Evolutionary conservation across 2,888 invertebrate genomes (phyloP), one percentile per base, ranked within the genome.

Genomic region (Brenthis ino): DNA sequence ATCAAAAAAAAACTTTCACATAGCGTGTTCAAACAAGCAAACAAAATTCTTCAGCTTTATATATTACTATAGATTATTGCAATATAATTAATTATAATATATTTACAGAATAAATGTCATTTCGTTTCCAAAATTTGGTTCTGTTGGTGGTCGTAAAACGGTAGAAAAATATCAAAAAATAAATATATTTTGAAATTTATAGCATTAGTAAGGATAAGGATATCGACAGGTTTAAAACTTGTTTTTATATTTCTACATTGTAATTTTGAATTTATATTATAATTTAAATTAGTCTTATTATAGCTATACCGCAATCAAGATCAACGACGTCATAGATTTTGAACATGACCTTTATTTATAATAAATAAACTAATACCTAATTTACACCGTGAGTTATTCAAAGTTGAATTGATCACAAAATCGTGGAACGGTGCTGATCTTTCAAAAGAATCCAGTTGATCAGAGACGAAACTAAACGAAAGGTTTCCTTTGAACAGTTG

Each of bases 401-500:
- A 50, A 60, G n/a, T 60, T 58, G n/a, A 28, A n/a, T 6, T 3
- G 58, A 51, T 53, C 20, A 63, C 28, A 63, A 13, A 48, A 60
- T 47, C 50, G 56, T 61, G 60, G 57, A 72, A 48, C 68, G 63
- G 64, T 65, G 54, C 65, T 71, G 61, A 72, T 72, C 70, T 37
- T 58, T 61, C 48, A 53, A 68, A 64, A 71, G 51, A 37, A n/a
- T 28, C 61, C 33, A 65, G 37, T 43, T 55, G 51, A 58, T 69
- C 77, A 77, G 77, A 84, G 83, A 84, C 84, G 82, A 86, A 89
- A 89, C 87, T 85, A 85, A 86, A 87, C 80, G 81, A 81, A 83
- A 86, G 82, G 81, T 83, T 85, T 85, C 89, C 91, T 92, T 92
- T 92, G 91, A 91, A 84, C 83, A 81, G 84, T 85, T 81, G 77